phyloP scores from a whole-genome alignment of 2,888 invertebrate genomes.

The Stenodema calcarata region DNA sequence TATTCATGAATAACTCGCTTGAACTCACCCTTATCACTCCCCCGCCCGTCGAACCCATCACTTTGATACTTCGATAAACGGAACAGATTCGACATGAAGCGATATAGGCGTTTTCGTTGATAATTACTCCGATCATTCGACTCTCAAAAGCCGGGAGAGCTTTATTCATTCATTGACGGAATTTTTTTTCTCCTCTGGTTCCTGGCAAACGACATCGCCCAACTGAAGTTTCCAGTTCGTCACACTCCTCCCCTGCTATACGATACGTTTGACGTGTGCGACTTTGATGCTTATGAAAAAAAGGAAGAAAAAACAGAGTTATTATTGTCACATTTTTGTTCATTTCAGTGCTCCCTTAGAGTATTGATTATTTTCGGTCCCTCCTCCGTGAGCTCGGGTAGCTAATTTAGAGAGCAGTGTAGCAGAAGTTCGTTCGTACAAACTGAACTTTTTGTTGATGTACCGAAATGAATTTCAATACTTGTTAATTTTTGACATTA shows the following conservation, averaged over 20 bases:
- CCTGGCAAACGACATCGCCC: neutral
- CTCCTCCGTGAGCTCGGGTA: neutral
- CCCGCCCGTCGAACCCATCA: too few relatives aligned
- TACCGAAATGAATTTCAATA: neutral
- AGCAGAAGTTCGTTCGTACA: neutral
- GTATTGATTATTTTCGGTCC: neutral
- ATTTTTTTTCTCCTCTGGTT: neutral
- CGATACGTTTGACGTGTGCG: neutral
- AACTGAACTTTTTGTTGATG: neutral
- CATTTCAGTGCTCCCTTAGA: neutral
- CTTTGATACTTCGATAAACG: neutral
- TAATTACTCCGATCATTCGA: neutral
- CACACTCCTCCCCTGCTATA: neutral
- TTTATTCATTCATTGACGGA: neutral
- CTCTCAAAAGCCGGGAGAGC: neutral
- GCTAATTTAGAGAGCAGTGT: neutral
- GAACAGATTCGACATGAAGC: neutral
- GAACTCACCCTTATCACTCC: too few relatives aligned
- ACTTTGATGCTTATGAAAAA: neutral
- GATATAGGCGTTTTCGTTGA: neutral
- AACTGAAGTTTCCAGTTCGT: neutral
- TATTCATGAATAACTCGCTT: too few relatives aligned
- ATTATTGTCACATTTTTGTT: neutral
- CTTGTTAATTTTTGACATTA: neutral
- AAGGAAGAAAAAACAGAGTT: neutral